Evolutionary conservation across 2,888 invertebrate genomes (phyloP).

Genomic region (Lycaena phlaeas): DNA sequence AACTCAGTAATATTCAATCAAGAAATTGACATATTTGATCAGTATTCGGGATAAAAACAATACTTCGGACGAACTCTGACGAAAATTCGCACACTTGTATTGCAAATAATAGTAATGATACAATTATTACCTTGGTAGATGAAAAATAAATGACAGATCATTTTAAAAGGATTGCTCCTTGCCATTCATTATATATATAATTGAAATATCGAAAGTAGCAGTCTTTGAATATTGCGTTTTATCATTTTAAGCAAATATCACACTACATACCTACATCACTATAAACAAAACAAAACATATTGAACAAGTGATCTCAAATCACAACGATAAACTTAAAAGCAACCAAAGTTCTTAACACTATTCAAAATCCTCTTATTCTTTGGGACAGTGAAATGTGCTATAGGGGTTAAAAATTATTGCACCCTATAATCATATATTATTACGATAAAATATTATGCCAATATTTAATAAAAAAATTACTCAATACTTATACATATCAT

Average conservation of each 20-base stretch:
- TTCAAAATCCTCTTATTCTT: conserved; percentile 54
- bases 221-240: conserved; percentile 1
- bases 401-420: conserved; percentile 35
- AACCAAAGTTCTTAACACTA: too few species aligned
- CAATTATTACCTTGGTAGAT: too few species aligned
- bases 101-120: too few species aligned
- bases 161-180: not conserved
- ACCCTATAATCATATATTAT: conserved; percentile 36
- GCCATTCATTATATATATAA: not conserved
- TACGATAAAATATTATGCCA: conserved; percentile 37
- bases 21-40: too few species aligned
- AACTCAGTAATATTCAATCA: too few species aligned
- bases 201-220: not conserved
- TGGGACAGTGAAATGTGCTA: conserved; percentile 53
- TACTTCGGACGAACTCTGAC: too few species aligned
- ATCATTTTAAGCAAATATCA: not conserved
- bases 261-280: not conserved
- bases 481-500: too few species aligned
- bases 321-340: conserved; percentile 10
- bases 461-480: conserved; percentile 10
- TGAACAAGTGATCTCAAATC: conserved; percentile 7
- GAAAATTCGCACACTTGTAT: too few species aligned
- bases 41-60: too few species aligned
- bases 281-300: conserved; percentile 4
- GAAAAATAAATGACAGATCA: too few species aligned